These are phyloP conservation scores for Temnothorax ravouxi DNA, from an alignment of 2,888 invertebrate genomes.

Conservation along the genomic window DNA sequence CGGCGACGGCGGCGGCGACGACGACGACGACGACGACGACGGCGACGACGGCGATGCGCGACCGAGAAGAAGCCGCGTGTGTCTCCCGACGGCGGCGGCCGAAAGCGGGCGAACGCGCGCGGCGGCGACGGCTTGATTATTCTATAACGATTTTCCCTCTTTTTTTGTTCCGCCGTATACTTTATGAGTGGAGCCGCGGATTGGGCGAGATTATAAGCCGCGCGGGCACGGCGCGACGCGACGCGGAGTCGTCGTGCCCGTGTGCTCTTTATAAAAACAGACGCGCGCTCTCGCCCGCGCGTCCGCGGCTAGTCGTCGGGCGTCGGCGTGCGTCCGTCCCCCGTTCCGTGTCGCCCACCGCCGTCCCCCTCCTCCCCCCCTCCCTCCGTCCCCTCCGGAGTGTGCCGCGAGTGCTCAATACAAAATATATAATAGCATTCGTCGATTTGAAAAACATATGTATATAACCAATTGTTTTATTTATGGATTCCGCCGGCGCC, in stretches of 20 bases:
- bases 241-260: conserved; percentile 49
- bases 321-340: conserved; percentile 76
- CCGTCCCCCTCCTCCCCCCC: background rate
- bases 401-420: conserved; percentile 84
- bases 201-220: conserved; percentile 82
- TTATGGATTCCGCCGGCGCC: conserved; percentile 76
- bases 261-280: conserved; percentile 53
- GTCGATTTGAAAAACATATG: conserved; percentile 84
- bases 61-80: conserved; percentile 40
- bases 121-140: conserved; percentile 77
- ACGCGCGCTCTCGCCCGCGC: conserved; percentile 69
- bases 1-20: conserved; percentile 16
- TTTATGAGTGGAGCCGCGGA: conserved; percentile 80
- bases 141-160: conserved; percentile 78
- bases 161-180: conserved; percentile 71
- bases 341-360: conserved; percentile 53
- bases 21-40: conserved; percentile 3
- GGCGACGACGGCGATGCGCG: conserved; percentile 8
- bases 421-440: conserved; percentile 85
- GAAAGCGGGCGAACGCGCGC: conserved; percentile 21
- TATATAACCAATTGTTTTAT: conserved; percentile 83
- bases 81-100: conserved; percentile 31
- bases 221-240: conserved; percentile 60
- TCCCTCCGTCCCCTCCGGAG: background rate
- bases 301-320: conserved; percentile 82